A percentile compares a stretch with the other conserved stretches of the same genome.
Conservation (phyloP, 2,797 vertebrate species). For the Australoheros facetus region DNA sequence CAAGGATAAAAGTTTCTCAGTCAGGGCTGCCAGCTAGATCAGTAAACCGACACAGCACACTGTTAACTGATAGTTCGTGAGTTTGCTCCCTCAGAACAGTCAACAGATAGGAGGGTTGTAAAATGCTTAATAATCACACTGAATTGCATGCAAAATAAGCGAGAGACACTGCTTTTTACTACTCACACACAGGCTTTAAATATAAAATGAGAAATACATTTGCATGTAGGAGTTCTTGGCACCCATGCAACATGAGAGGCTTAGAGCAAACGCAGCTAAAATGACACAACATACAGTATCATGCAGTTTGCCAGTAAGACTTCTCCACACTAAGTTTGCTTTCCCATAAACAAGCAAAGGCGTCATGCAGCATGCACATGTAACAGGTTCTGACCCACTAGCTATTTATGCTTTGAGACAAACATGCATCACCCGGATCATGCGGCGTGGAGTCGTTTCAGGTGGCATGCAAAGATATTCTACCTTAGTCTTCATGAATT, state of each 20-base stretch:
- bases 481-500: conserved; percentile 99
- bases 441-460: conserved; percentile 29
- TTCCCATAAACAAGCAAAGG: conserved; percentile 13
- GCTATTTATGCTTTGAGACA: background rate
- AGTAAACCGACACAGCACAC: conserved; percentile 43
- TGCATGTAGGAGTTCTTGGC: conserved; percentile 1
- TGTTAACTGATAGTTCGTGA: conserved; percentile 43
- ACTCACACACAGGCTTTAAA: background rate
- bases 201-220: conserved; percentile 9
- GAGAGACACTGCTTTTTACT: background rate
- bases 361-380: conserved; percentile 30
- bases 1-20: conserved; percentile 8
- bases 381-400: background rate
- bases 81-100: conserved; percentile 8
- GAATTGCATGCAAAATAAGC: background rate
- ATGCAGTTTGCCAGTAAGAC: conserved; percentile 1
- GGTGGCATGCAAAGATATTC: conserved; percentile 63
- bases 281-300: background rate
- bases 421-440: conserved; percentile 43
- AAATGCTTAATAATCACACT: conserved; percentile 16
- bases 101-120: conserved; percentile 17
- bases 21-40: conserved; percentile 23
- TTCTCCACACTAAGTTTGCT: background rate
- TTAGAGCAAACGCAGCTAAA: conserved; percentile 15
- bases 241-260: conserved; percentile 14